A percentile compares a stretch with the other conserved stretches of the same genome.
Evolutionary conservation across 2,797 vertebrate genomes (phyloP).

Genomic region (Sebastolobus altivelis): DNA sequence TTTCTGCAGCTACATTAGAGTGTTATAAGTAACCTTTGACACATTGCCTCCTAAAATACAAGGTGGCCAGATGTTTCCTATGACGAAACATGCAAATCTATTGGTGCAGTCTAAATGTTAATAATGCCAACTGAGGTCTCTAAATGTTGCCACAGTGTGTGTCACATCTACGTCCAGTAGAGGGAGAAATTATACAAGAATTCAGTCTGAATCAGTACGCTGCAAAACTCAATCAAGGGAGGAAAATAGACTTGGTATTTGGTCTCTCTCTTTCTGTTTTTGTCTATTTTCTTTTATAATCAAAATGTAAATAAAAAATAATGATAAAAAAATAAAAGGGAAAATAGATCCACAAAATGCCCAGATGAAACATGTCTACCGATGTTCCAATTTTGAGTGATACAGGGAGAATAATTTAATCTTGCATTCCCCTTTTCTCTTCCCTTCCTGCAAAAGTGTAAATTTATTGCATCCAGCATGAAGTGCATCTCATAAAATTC

Average conservation of each 20-base stretch:
- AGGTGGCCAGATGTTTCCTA: not conserved
- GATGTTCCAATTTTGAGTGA: too few relatives aligned
- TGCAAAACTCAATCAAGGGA: not conserved
- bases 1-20: not conserved
- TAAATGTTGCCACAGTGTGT: not conserved
- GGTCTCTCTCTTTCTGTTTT: too few relatives aligned
- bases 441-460: not conserved
- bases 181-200: constrained; percentile 12
- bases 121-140: not conserved
- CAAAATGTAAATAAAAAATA: too few relatives aligned
- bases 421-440: not conserved
- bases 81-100: not conserved
- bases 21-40: not conserved
- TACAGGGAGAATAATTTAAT: not conserved
- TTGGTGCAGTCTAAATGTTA: not conserved
- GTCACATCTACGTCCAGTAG: constrained; percentile 15
- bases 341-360: too few relatives aligned
- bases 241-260: not conserved
- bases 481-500: not conserved
- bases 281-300: too few relatives aligned
- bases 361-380: too few relatives aligned
- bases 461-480: not conserved
- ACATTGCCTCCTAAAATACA: not conserved
- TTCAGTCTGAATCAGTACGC: not conserved
- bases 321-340: too few relatives aligned